A percentile compares a stretch with the other conserved stretches of the same genome.
These are phyloP conservation scores for Drosophila prolongata DNA, from an alignment of 2,888 invertebrate species.

Conservation along the genomic window DNA sequence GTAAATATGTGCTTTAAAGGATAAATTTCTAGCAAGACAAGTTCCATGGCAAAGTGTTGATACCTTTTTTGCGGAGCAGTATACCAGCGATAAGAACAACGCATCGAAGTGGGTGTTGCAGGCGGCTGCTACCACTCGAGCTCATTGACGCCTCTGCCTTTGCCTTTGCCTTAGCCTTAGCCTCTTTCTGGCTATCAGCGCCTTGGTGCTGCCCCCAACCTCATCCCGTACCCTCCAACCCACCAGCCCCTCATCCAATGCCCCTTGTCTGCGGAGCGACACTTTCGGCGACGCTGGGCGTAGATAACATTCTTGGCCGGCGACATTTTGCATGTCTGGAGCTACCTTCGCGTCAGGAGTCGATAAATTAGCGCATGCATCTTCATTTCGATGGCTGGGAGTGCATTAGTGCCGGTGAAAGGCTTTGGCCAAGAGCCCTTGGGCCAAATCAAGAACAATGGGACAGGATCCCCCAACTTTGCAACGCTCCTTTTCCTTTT, in stretches of 20 bases:
- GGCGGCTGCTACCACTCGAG: conserved; percentile 27
- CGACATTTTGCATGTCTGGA: conserved; percentile 54
- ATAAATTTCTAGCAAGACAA: background rate
- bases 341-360: conserved; percentile 40
- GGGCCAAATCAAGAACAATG: conserved; percentile 45
- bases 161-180: conserved; percentile 29
- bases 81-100: conserved; percentile 35
- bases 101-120: conserved; percentile 46
- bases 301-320: conserved; percentile 48
- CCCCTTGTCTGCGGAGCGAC: conserved; percentile 38
- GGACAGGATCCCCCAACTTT: conserved; percentile 12
- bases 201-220: conserved; percentile 4
- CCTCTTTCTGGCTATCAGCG: conserved; percentile 29
- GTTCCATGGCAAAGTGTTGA: background rate
- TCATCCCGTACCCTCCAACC: background rate
- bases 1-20: too few species aligned
- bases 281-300: conserved; percentile 51
- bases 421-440: conserved; percentile 20
- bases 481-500: background rate
- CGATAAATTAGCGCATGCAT: conserved; percentile 61
- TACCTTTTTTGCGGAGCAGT: conserved; percentile 2
- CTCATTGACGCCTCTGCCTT: conserved; percentile 55
- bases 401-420: conserved; percentile 51
- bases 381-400: conserved; percentile 63
- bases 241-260: background rate